Conservation (phyloP, 2,888 invertebrate species). For the Nomada hirtipes region DNA sequence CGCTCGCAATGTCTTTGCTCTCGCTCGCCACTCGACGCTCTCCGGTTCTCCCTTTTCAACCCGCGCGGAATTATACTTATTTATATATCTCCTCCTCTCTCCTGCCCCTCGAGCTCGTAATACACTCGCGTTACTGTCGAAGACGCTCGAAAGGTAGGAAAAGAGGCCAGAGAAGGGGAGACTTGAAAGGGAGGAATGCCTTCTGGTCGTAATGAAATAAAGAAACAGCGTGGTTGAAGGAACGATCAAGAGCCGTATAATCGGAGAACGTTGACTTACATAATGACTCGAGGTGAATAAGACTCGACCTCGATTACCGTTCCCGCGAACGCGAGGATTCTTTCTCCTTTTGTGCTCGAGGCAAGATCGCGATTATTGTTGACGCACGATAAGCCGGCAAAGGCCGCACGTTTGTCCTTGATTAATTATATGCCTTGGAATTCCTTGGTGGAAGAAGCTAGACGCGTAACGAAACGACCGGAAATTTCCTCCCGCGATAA, state of each 20-base stretch:
- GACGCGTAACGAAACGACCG: slow-evolving; percentile 14
- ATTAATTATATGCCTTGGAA: slow-evolving; percentile 29
- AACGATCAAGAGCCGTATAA: slow-evolving; percentile 27
- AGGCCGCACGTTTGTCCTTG: slow-evolving; percentile 33
- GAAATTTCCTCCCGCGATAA: slow-evolving; percentile 21
- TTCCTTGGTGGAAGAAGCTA: slow-evolving; percentile 12
- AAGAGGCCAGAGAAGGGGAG: background rate
- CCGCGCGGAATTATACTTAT: slow-evolving; percentile 6
- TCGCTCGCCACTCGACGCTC: slow-evolving; percentile 20
- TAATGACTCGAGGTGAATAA: slow-evolving; percentile 56
- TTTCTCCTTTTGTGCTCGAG: slow-evolving; percentile 12
- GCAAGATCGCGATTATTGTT: slow-evolving; percentile 51
- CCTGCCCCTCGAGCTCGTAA: no score
- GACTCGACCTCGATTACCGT: slow-evolving; percentile 63
- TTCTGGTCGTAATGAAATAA: background rate
- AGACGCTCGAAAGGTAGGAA: no score
- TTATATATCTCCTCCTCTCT: no score
- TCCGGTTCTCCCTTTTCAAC: background rate
- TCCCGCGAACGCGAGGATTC: slow-evolving; percentile 51
- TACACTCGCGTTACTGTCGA: no score
- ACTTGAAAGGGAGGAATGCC: background rate
- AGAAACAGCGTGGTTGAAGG: slow-evolving; percentile 19
- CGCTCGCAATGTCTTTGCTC: slow-evolving; percentile 60
- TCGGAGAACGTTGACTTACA: slow-evolving; percentile 64
- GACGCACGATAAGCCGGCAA: slow-evolving; percentile 23